Conservation (phyloP, 2,113 vertebrate genomes). For the Rana temporaria region DNA sequence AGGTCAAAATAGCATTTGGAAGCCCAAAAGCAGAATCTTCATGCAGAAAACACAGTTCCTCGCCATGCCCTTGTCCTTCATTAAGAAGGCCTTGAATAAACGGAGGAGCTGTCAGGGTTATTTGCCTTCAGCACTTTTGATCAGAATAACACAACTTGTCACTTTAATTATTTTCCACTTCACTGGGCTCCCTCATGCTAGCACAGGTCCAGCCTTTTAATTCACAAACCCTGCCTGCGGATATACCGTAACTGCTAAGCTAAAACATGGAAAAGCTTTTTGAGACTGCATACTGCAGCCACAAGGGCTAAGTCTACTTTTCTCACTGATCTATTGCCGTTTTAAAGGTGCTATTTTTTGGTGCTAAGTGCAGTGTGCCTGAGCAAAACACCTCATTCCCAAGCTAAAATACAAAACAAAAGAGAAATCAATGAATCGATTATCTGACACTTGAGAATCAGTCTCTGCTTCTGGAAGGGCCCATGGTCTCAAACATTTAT, state of each 20-base stretch:
- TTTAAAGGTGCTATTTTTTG: conserved; percentile 21
- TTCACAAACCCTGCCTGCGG: conserved; percentile 48
- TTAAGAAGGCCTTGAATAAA: conserved; percentile 55
- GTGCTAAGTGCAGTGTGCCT: conserved; percentile 32
- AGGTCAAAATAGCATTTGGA: conserved; percentile 39
- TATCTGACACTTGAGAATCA: neutral
- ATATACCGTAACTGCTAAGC: conserved; percentile 43
- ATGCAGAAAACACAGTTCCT: conserved; percentile 44
- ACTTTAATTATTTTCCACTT: conserved; percentile 58
- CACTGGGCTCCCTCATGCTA: conserved; percentile 52
- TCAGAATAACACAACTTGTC: conserved; percentile 58
- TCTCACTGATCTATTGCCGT: conserved; percentile 32
- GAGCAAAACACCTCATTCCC: conserved; percentile 1
- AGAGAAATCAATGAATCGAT: neutral
- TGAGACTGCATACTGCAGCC: conserved; percentile 2
- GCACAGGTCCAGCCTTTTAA: conserved; percentile 50
- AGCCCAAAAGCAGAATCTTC: conserved; percentile 23
- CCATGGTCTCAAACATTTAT: no score
- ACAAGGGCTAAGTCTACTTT: conserved; percentile 15
- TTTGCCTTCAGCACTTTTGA: conserved; percentile 58
- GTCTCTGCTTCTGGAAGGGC: no score
- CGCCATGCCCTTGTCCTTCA: conserved; percentile 52
- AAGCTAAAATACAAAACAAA: neutral
- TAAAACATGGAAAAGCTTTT: conserved; percentile 53
- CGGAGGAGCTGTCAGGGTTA: conserved; percentile 57